Conservation (phyloP, 2,113 vertebrate genomes). For the Meleagris gallopavo region DNA sequence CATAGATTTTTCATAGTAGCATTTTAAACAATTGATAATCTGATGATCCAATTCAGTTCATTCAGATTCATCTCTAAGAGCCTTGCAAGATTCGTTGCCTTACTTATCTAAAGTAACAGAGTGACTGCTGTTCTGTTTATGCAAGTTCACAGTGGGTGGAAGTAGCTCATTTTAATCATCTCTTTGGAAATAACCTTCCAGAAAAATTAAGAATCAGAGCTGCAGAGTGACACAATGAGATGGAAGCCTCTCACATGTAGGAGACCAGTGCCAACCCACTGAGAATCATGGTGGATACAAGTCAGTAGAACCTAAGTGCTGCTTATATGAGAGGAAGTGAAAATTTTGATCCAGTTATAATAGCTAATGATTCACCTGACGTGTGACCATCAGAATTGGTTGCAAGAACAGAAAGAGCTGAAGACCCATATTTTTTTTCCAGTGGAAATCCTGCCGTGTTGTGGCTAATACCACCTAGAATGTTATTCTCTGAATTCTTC, state of each 20-base stretch:
- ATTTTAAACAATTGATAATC: not conserved
- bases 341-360: not conserved
- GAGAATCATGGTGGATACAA: not conserved
- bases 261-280: not conserved
- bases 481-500: not conserved
- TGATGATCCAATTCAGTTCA: not conserved
- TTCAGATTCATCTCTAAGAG: not conserved
- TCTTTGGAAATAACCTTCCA: slow-evolving; percentile 4
- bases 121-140: not conserved
- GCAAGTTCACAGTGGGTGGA: not conserved
- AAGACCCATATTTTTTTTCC: not conserved
- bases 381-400: not conserved
- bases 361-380: not conserved
- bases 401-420: not conserved
- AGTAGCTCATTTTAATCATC: not conserved
- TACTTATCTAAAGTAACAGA: not conserved
- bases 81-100: not conserved
- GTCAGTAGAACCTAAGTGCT: not conserved
- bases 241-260: not conserved
- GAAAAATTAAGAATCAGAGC: not conserved
- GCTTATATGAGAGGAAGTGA: not conserved
- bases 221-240: not conserved
- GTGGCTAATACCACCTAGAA: not conserved
- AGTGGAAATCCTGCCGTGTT: not conserved
- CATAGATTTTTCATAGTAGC: not conserved